Conservation (phyloP, 2,888 invertebrate species). For the Andrena chrysosceles region DNA sequence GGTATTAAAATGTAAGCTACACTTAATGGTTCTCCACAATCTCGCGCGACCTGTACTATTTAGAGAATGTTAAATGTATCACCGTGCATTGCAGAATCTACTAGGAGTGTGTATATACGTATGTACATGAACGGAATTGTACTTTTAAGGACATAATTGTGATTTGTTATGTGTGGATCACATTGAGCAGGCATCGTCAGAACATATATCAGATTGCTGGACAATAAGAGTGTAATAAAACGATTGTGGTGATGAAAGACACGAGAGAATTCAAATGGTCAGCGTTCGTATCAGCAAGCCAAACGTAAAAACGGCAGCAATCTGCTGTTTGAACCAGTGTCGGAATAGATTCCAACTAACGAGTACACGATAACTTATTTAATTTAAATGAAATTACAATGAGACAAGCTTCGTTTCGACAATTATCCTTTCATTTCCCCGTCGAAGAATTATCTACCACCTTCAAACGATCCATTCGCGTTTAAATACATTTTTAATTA, state of each 20-base stretch:
- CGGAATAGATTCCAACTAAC: too few species aligned
- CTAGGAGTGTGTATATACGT: slow-evolving; percentile 14
- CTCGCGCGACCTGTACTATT: background rate
- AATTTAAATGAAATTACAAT: too few species aligned
- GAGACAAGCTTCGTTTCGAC: too few species aligned
- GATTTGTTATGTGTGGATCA: slow-evolving; percentile 81
- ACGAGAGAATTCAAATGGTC: background rate
- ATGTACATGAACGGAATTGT: slow-evolving; percentile 42
- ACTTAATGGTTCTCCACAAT: slow-evolving; percentile 21
- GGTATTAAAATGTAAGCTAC: slow-evolving; percentile 29
- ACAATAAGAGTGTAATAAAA: slow-evolving; percentile 72
- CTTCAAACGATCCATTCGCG: too few species aligned
- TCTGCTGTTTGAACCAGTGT: too few species aligned
- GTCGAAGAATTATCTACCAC: too few species aligned
- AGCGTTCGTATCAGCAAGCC: background rate
- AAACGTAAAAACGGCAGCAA: too few species aligned
- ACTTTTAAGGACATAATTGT: slow-evolving; percentile 64
- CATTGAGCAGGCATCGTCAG: slow-evolving; percentile 72
- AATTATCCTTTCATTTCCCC: too few species aligned
- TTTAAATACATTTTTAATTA: too few species aligned
- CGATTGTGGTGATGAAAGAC: slow-evolving; percentile 3
- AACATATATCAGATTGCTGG: slow-evolving; percentile 75
- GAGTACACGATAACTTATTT: too few species aligned
- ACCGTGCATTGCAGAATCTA: slow-evolving; percentile 23
- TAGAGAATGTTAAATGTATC: slow-evolving; percentile 16